Evolutionary conservation across 2,113 vertebrate genomes (phyloP), one percentile per base, ranked within the genome.

Genomic region (Hemiscyllium ocellatum): DNA sequence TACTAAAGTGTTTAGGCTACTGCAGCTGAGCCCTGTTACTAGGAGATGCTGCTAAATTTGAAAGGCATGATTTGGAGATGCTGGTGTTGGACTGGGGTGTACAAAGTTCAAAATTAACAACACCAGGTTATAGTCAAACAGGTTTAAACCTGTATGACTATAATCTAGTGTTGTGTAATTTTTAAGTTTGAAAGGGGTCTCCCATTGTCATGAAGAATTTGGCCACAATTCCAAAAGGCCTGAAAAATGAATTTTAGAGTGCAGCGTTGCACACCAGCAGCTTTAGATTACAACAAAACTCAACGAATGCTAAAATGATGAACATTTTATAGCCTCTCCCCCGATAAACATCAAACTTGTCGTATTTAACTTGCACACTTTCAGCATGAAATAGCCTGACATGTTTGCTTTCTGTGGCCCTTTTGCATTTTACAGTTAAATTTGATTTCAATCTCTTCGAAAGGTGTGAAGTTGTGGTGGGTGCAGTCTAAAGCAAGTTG

Each of bases 391-490:
- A 93, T 93, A 13, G 87, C 66, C 61, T n/a, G 17, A 66, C 20
- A 5, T 4, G n/a, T 37, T 93, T 93, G 80, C 37, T 66, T 93
- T 93, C 65, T 93, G 89, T 22, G 33, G 87, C 29, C 29, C 87
- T 20, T 65, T 65, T 66, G 61, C 61, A 93, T 22, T 93, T 91
- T 91, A 37, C 56, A 37, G 89, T 66, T 93, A 93, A 93, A 20
- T 93, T 93, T 93, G 89, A 93, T 93, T 93, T 66, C 65, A 93
- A 93, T 93, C 89, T 93, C n/a, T 66, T 93, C 89, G 66, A 93
- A 93, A 66, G 61, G 89, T 93, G 89, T 66, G 61, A 93, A 93
- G 17, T 93, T 93, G 89, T 66, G 89, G 61, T 93, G 61, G 89
- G 89, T 66, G 19, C 89, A 93, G 61, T 19, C 22, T 66, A 68